A percentile compares a stretch with the other conserved stretches of the same genome.
These are phyloP conservation scores for Xylophagus ater DNA, from an alignment of 2,888 invertebrate species.

Conservation along the genomic window DNA sequence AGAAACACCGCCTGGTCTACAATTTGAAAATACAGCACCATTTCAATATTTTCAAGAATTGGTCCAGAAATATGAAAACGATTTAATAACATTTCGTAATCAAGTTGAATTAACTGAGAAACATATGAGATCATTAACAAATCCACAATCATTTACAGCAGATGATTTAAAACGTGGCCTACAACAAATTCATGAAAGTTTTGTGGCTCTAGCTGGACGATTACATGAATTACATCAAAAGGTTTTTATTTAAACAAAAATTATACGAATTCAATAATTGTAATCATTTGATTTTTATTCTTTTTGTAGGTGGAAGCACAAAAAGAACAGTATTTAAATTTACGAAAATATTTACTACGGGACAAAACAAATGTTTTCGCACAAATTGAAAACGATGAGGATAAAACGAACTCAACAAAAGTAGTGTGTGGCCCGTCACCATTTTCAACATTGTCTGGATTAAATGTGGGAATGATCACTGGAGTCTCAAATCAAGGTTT, in stretches of 20 bases:
- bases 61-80: slow-evolving; percentile 57
- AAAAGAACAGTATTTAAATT: slow-evolving; percentile 74
- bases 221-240: slow-evolving; percentile 68
- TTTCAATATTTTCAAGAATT: slow-evolving; percentile 58
- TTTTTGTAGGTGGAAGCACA: slow-evolving; percentile 55
- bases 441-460: slow-evolving; percentile 36
- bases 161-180: slow-evolving; percentile 70
- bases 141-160: slow-evolving; percentile 52
- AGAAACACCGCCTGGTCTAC: slow-evolving; percentile 62
- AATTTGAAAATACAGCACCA: slow-evolving; percentile 64
- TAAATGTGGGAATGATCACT: slow-evolving; percentile 9
- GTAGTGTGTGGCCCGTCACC: slow-evolving; percentile 53
- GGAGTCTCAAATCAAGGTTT: slow-evolving; percentile 14
- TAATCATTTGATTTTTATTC: slow-evolving; percentile 4
- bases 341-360: slow-evolving; percentile 58
- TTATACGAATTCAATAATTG: neutral
- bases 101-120: slow-evolving; percentile 64
- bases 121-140: slow-evolving; percentile 54
- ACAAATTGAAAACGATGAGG: slow-evolving; percentile 31
- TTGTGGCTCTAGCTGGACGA: slow-evolving; percentile 78
- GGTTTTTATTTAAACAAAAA: slow-evolving; percentile 18
- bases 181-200: slow-evolving; percentile 71
- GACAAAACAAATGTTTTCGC: slow-evolving; percentile 71
- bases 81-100: slow-evolving; percentile 54
- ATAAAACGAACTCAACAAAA: slow-evolving; percentile 34